Conservation (phyloP, 2,797 vertebrate species). For the Synanceia verrucosa region DNA sequence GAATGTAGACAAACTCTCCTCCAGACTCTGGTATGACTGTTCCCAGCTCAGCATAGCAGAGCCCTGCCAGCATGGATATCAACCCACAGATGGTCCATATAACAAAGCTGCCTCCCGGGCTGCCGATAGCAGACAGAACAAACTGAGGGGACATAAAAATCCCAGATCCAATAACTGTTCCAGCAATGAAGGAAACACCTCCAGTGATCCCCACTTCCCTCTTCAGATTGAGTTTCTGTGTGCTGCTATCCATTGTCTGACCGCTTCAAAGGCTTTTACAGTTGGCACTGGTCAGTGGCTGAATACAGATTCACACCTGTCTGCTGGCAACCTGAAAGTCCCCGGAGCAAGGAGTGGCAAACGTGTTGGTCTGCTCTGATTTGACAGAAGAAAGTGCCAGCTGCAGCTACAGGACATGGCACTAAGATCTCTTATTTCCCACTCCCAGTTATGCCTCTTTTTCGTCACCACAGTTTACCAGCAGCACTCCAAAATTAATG, state of each 20-base stretch:
- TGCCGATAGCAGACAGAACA: conserved; percentile 83
- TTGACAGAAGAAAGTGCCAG: too few relatives aligned
- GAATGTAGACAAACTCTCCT: conserved; percentile 88
- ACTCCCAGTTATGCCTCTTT: too few relatives aligned
- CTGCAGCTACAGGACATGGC: too few relatives aligned
- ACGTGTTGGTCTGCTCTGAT: too few relatives aligned
- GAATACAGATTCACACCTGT: too few relatives aligned
- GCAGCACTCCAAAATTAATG: too few relatives aligned
- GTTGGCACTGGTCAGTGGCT: not conserved
- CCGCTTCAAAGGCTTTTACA: rapidly evolving
- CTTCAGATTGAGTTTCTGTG: conserved; percentile 75
- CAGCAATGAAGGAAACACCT: conserved; percentile 84
- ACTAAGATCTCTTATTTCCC: too few relatives aligned
- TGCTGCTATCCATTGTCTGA: conserved; percentile 11
- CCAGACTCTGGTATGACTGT: conserved; percentile 87
- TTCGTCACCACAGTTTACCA: too few relatives aligned
- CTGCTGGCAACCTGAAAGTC: too few relatives aligned
- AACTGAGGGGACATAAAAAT: conserved; percentile 90
- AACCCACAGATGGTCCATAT: conserved; percentile 85
- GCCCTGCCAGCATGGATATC: conserved; percentile 79
- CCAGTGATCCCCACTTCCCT: conserved; percentile 85
- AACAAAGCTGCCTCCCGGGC: conserved; percentile 85
- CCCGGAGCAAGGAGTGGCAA: too few relatives aligned
- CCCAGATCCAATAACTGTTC: conserved; percentile 88
- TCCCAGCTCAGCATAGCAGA: conserved; percentile 89